Base-by-base conservation (phyloP, 2,797 vertebrate species). In the Notolepis coatsorum region DNA sequence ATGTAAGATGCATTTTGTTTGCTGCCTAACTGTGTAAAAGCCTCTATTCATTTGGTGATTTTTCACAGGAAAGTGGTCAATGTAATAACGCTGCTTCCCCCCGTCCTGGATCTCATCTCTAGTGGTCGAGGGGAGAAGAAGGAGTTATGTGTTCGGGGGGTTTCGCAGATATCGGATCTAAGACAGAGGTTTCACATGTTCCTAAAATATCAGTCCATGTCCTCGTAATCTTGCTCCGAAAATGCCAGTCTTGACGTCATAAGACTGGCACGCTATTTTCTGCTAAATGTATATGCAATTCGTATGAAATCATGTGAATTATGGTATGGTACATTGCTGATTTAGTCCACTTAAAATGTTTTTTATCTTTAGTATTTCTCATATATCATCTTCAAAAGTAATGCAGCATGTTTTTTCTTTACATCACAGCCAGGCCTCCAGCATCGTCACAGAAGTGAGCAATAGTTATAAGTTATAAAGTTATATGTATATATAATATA, bases 1-100 rank as follows among this genome's bases (percentile, higher is more conserved):
- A 86, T 91, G 88, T 81, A 91, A 89, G 89, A 93, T 92, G 85
- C 83, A 93, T 93, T 93, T 84, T 82, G 83, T 89, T 79, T 92
- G 90, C 90, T 80, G 41, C 75, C 74, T 81, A 77, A 79, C 81
- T 86, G 76, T 87, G 84, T 88, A 77, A 93, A n/a, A 86, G 88
- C 69, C 57, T 85, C 88, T 81, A 90, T 93, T 91, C 88, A 90
- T 91, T 88, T 85, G 59, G 62, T 54, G 30, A 80, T 82, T 84
- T 77, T 77, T 84, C 60, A 45, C 75, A 79, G 67, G 64, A 75
- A 81, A 68, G 25, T 78, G 80, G 81, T 87, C 83, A 84, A 68
- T 62, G 59, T 76, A 65, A 60, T 81, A 68, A 76, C 71, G 75
- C 84, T 10, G 42, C 57, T 59, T 73, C 79, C 70, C 69, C 70